Evolutionary conservation across 1,140 invertebrate species (phyloP).

Genomic region (Drosophila miranda): DNA sequence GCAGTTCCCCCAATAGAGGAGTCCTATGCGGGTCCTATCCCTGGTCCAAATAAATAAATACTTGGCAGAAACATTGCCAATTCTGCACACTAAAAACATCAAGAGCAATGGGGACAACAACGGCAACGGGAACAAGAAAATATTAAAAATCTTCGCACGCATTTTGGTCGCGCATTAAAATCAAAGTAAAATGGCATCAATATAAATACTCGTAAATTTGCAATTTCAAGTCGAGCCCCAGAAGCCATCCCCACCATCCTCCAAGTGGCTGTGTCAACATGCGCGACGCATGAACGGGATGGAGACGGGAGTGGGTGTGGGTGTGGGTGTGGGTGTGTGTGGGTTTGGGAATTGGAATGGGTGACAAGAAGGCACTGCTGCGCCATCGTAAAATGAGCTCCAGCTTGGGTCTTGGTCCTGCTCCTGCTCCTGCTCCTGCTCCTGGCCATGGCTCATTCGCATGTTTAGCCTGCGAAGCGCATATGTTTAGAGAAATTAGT

Average conservation of each 20-base stretch:
- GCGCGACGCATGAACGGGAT: slow-evolving; percentile 22
- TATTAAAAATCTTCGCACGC: slow-evolving; percentile 80
- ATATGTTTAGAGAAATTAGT: slow-evolving; percentile 82
- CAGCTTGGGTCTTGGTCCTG: slow-evolving; percentile 5
- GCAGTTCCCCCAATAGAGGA: not conserved
- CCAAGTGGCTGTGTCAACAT: slow-evolving; percentile 48
- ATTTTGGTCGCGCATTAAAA: slow-evolving; percentile 77
- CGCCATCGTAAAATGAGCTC: slow-evolving; percentile 56
- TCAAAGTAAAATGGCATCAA: slow-evolving; percentile 81
- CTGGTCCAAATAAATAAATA: slow-evolving; percentile 38
- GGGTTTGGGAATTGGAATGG: not conserved
- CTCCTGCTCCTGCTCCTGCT: not conserved
- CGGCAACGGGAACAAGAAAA: slow-evolving; percentile 31
- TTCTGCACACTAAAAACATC: not conserved
- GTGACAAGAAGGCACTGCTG: slow-evolving; percentile 1
- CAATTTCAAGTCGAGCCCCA: slow-evolving; percentile 61
- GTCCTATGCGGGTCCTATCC: not conserved
- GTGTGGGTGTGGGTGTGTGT: not conserved
- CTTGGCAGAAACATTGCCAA: slow-evolving; percentile 20
- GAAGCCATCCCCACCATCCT: slow-evolving; percentile 3
- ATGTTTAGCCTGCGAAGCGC: slow-evolving; percentile 68
- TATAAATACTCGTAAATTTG: slow-evolving; percentile 81
- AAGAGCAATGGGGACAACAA: slow-evolving; percentile 7
- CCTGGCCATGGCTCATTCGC: slow-evolving; percentile 17
- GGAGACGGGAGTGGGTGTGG: not conserved